Base-by-base conservation (phyloP, 1,140 invertebrate genomes). In the Harlomillsia oculata region DNA sequence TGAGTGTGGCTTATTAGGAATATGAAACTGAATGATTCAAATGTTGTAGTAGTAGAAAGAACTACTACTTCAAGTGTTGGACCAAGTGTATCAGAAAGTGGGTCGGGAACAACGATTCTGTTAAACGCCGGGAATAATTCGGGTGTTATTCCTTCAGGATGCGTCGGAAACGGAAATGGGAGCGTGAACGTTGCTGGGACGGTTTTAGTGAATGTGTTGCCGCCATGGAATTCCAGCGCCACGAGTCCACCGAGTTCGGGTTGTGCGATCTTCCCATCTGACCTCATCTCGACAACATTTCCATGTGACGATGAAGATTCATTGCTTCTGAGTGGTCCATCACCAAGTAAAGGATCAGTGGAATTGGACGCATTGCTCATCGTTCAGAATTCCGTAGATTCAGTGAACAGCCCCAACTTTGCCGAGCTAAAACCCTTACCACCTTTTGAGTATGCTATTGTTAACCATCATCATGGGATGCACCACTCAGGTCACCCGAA, bases 361-460 rank as follows among this genome's bases (percentile, higher is more conserved):
- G 56, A 58, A 32, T 37, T 58, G 39, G 56, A 58, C 41, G 56
- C 56, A 9, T 39, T 58, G 21, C 49, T 58, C n/a, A 52, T 58
- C 14, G 56, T 58, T 21, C 48, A 50, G n/a, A n/a, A n/a, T n/a
- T n/a, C n/a, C n/a, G n/a, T n/a, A n/a, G n/a, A 29, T 48, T 30
- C 2, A 68, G 76, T 59, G 75, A 75, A n/a, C n/a, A n/a, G n/a
- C n/a, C n/a, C n/a, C 13, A 78, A 70, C 8, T 75, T 89, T 32
- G 85, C 87, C 4, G 87, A 90, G 67, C 74, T 90, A 43, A 90
- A 90, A 69, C 88, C 88, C 0, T 72, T 92, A 56, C 86, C 87
- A 1, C 86, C 87, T 0, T 89, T 89, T 70, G 61, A 67, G 11
- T 87, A 85, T 14, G 83, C 82, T 88, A 87, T 72, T 89, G 84